Conservation (phyloP, 2,888 invertebrate genomes). For the Drosophila eohydei region DNA sequence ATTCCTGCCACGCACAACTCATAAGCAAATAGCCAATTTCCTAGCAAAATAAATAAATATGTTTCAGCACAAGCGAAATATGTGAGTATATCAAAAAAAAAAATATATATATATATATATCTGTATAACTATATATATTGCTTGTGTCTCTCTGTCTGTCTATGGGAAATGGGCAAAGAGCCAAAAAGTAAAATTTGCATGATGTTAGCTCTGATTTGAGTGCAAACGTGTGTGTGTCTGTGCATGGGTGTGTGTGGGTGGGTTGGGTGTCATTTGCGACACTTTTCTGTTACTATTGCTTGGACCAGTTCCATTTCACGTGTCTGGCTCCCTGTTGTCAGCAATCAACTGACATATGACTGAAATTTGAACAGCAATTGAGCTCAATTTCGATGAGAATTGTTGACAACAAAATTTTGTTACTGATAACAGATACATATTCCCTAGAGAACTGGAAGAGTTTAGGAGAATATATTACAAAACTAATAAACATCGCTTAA, state of each 20-base stretch:
- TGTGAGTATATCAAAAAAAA: neutral
- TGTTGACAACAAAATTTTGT: constrained; percentile 15
- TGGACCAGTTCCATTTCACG: constrained; percentile 5
- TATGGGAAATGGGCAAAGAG: constrained; percentile 44
- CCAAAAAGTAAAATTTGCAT: constrained; percentile 45
- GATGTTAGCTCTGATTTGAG: constrained; percentile 25
- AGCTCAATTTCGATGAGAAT: constrained; percentile 25
- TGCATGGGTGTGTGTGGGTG: neutral
- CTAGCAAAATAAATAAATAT: constrained; percentile 50
- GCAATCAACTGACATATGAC: constrained; percentile 31
- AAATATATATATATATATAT: neutral
- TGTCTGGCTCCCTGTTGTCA: constrained; percentile 2
- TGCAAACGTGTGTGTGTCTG: neutral
- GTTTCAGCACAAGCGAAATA: constrained; percentile 22
- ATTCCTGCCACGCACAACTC: constrained; percentile 42
- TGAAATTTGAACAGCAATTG: constrained; percentile 40
- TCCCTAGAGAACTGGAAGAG: neutral
- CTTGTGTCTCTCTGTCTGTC: neutral
- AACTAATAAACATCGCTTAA: no score
- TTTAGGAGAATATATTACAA: neutral
- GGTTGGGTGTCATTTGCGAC: neutral
- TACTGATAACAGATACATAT: constrained; percentile 1
- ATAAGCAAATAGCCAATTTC: constrained; percentile 60
- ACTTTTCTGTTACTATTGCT: neutral
- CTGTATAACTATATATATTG: constrained; percentile 1